These are phyloP conservation scores for Alaudala cheleensis DNA, from an alignment of 2,113 vertebrate species.

Conservation along the genomic window DNA sequence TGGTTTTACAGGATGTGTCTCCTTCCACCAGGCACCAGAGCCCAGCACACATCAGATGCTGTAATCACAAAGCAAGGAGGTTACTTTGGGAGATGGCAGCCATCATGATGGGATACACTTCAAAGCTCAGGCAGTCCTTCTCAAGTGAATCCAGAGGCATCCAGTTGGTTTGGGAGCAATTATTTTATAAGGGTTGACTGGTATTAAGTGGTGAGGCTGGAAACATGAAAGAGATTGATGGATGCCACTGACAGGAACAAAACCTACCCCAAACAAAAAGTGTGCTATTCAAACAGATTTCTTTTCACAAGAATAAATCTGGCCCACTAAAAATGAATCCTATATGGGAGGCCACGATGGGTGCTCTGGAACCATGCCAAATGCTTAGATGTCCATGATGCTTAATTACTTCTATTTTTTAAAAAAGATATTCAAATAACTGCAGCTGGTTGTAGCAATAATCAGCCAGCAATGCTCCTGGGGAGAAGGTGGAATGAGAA, in stretches of 20 bases:
- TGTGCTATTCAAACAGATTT: neutral
- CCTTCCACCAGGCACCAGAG: slow-evolving; percentile 97
- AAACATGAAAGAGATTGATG: neutral
- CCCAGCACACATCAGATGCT: slow-evolving; percentile 95
- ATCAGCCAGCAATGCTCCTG: neutral
- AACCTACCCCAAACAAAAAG: neutral
- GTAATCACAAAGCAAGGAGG: slow-evolving; percentile 60
- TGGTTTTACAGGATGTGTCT: slow-evolving; percentile 93
- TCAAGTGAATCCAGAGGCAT: slow-evolving; percentile 10
- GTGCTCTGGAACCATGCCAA: neutral
- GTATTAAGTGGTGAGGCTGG: neutral
- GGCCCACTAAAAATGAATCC: neutral
- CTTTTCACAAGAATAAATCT: neutral
- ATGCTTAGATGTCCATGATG: neutral
- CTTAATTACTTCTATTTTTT: neutral
- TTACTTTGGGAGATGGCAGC: neutral
- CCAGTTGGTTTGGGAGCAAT: neutral
- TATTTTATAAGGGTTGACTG: neutral
- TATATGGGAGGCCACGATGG: neutral
- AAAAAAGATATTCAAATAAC: neutral
- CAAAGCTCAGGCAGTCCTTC: neutral
- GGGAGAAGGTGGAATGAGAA: neutral
- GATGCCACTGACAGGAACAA: neutral
- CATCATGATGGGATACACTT: neutral
- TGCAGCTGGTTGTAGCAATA: neutral